Evolutionary conservation across 2,797 vertebrate species (phyloP).

Genomic region (Trachurus trachurus): DNA sequence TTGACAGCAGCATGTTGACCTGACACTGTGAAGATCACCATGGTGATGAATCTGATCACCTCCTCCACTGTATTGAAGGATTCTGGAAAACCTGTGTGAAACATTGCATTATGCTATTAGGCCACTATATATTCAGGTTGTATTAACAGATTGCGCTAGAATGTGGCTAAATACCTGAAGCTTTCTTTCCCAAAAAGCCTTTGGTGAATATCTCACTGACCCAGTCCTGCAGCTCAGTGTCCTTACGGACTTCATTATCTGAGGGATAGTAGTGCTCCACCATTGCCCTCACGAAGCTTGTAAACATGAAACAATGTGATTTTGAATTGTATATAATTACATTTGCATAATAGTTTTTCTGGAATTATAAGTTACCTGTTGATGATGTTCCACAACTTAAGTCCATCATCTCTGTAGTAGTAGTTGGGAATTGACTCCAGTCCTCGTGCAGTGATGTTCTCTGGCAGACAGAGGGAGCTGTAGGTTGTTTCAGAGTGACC

Average conservation of each 20-base stretch:
- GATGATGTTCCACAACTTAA: constrained; percentile 85
- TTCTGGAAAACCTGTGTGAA: constrained; percentile 38
- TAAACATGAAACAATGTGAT: neutral
- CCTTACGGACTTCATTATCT: constrained; percentile 58
- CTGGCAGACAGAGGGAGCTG: constrained; percentile 82
- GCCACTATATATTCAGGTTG: neutral
- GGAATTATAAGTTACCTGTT: constrained; percentile 67
- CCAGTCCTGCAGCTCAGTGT: constrained; percentile 76
- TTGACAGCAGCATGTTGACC: constrained; percentile 78
- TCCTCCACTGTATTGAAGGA: constrained; percentile 62
- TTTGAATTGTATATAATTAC: neutral
- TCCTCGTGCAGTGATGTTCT: constrained; percentile 82
- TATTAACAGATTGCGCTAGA: neutral
- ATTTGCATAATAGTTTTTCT: neutral
- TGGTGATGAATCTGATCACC: constrained; percentile 76
- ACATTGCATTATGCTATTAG: neutral
- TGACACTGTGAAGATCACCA: constrained; percentile 79
- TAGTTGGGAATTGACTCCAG: constrained; percentile 84
- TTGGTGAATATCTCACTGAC: constrained; percentile 72
- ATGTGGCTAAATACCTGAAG: constrained; percentile 14
- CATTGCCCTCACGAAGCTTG: constrained; percentile 69
- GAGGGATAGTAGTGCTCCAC: constrained; percentile 62
- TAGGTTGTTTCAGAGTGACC: constrained; percentile 74
- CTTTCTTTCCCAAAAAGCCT: constrained; percentile 56
- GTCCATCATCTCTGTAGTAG: constrained; percentile 86